These are phyloP conservation scores for Lapara coniferarum DNA, from an alignment of 2,888 invertebrate genomes.

Conservation along the genomic window DNA sequence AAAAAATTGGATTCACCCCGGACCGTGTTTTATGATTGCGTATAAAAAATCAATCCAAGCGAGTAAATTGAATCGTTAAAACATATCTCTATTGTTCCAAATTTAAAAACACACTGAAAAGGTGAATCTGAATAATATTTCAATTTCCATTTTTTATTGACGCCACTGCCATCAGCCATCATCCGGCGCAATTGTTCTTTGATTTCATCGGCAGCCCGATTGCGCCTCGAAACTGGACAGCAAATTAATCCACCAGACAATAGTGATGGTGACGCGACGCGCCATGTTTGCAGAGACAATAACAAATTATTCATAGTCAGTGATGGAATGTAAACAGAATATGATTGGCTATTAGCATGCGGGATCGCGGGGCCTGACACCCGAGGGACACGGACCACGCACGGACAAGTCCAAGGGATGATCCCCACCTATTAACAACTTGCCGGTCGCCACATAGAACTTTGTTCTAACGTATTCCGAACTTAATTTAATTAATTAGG, in stretches of 20 bases:
- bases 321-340: conserved; percentile 84
- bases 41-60: not conserved
- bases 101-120: conserved; percentile 13
- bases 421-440: conserved; percentile 77
- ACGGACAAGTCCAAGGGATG: conserved; percentile 57
- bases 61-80: conserved; percentile 7
- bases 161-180: conserved; percentile 59
- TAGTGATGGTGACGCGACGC: conserved; percentile 68
- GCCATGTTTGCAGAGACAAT: conserved; percentile 78
- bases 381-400: conserved; percentile 59
- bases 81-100: conserved; percentile 6
- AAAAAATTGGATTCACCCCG: not conserved
- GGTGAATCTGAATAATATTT: conserved; percentile 4
- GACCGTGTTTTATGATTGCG: not conserved
- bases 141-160: conserved; percentile 53
- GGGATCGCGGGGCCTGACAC: conserved; percentile 61
- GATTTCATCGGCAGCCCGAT: conserved; percentile 54
- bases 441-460: conserved; percentile 71
- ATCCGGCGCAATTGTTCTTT: conserved; percentile 61
- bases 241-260: conserved; percentile 79
- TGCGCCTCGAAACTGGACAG: conserved; percentile 60
- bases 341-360: conserved; percentile 83
- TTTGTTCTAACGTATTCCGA: conserved; percentile 78
- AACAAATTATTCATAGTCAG: conserved; percentile 82
- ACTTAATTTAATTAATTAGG: conserved; percentile 82